Base-by-base conservation (phyloP, 2,888 invertebrate species). In the Agrochola lota region DNA sequence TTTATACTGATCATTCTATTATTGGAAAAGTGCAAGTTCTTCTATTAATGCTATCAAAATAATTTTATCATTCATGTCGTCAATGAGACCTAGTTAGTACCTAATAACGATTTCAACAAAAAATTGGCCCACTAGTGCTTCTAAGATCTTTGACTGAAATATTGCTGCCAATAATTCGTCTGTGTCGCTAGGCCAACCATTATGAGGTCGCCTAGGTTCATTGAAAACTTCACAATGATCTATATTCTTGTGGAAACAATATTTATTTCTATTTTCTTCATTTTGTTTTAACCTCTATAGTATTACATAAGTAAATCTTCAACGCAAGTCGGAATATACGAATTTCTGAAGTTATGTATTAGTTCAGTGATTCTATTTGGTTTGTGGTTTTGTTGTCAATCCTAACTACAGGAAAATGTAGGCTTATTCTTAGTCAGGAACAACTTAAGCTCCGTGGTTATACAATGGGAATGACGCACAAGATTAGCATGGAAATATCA, bases 111-210 rank as follows among this genome's bases (percentile, higher is more conserved):
- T 49, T 59, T 68, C 74, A 55, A 74, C 57, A 72, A 82, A 80
- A 81, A 86, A 80, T 15, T 74, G 60, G 40, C 68, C 49, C 17
- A 75, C 43, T 73, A 71, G 71, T 72, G 46, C 67, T 84, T 75
- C n/a, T 46, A 67, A 67, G 69, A 80, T 67, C 49, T 43, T 52
- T 49, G 60, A 75, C 70, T 77, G 62, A 68, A 78, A 60, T 72
- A 83, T 83, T 74, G 75, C 35, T 66, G 55, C 43, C 71, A 85
- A 77, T 85, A 81, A 78, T 74, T 68, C 62, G 26, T 74, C 81
- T 77, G 26, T 73, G 68, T 75, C 70, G 46, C 73, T 64, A 57
- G 46, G 62, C 63, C 20, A 71, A 80, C 35, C 70, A 70, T 73
- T 60, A 72, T 60, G 46, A 59, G 30, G 35, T 72, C 60, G 70